Percentiles rank a stretch among this genome's conserved stretches.
Evolutionary conservation across 2,797 vertebrate species (phyloP).

Genomic region (Hippocampus kuda): DNA sequence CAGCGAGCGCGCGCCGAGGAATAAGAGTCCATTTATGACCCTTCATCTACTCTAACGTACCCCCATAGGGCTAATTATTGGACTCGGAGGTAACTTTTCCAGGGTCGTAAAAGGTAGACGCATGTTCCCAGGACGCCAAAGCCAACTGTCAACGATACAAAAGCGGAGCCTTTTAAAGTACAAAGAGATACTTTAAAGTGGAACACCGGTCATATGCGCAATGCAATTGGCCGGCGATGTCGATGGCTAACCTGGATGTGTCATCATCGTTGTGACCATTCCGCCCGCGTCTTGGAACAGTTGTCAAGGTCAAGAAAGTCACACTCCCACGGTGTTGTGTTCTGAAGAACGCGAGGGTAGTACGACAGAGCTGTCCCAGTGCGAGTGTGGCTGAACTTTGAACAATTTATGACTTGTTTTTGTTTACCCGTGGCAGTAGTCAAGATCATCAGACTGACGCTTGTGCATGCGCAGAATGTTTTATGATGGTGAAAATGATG

Average conservation of each 20-base stretch:
- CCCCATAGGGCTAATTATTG: constrained; percentile 1
- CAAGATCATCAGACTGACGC: not conserved
- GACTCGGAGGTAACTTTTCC: not conserved
- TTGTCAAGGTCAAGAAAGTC: too few relatives aligned
- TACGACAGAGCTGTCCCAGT: too few relatives aligned
- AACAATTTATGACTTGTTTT: not conserved
- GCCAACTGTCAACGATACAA: not conserved
- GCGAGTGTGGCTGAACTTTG: too few relatives aligned
- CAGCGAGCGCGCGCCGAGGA: not conserved
- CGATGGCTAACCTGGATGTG: too few relatives aligned
- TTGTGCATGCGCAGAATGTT: not conserved
- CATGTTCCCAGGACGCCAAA: not conserved
- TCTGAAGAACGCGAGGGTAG: too few relatives aligned
- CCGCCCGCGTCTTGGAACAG: too few relatives aligned
- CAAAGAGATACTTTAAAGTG: too few relatives aligned
- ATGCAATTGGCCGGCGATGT: not conserved
- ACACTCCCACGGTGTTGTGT: too few relatives aligned
- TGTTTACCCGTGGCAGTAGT: not conserved
- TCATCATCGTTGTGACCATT: not conserved
- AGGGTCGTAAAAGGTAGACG: not conserved
- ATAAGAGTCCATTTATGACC: not conserved
- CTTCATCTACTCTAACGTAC: constrained; percentile 3
- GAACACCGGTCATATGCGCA: not conserved
- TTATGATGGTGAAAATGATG: not conserved
- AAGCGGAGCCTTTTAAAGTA: not conserved